These are phyloP conservation scores for Pluvialis apricaria DNA, from an alignment of 2,113 vertebrate genomes.

Conservation along the genomic window DNA sequence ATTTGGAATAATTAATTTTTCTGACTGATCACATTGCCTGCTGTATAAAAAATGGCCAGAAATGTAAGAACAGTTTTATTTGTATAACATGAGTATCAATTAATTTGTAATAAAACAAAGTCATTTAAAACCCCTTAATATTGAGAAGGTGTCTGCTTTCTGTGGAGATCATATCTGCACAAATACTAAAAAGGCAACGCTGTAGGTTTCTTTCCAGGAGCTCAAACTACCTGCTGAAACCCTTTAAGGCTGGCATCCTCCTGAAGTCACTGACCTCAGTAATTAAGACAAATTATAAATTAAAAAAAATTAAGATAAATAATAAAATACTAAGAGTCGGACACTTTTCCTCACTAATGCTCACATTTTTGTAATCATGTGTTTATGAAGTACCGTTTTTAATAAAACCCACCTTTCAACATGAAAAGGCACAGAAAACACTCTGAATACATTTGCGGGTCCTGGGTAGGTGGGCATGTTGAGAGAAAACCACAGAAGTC, in stretches of 20 bases:
- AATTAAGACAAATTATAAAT: constrained; percentile 41
- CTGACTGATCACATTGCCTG: not conserved
- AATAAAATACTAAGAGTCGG: constrained; percentile 17
- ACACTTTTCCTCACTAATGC: not conserved
- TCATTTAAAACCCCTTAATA: not conserved
- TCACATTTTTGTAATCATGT: not conserved
- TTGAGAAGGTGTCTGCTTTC: constrained; percentile 28
- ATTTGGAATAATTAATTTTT: not conserved
- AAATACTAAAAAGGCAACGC: constrained; percentile 23
- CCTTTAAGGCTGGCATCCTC: constrained; percentile 24
- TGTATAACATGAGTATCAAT: constrained; percentile 8
- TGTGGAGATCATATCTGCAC: constrained; percentile 24
- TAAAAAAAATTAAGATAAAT: constrained; percentile 12
- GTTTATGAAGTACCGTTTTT: not conserved
- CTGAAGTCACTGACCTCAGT: constrained; percentile 50
- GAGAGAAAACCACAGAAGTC: not conserved
- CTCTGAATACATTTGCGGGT: not conserved
- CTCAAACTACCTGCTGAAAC: not conserved
- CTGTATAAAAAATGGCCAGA: not conserved
- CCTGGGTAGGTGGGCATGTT: not conserved
- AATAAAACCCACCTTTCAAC: constrained; percentile 14
- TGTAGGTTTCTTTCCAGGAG: constrained; percentile 33
- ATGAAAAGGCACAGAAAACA: not conserved
- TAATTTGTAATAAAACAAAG: constrained; percentile 44
- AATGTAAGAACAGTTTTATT: constrained; percentile 26